Evolutionary conservation across 23 tunicate genomes (phyloP), one percentile per base, ranked within the genome.

Genomic region (Corella eumyota): DNA sequence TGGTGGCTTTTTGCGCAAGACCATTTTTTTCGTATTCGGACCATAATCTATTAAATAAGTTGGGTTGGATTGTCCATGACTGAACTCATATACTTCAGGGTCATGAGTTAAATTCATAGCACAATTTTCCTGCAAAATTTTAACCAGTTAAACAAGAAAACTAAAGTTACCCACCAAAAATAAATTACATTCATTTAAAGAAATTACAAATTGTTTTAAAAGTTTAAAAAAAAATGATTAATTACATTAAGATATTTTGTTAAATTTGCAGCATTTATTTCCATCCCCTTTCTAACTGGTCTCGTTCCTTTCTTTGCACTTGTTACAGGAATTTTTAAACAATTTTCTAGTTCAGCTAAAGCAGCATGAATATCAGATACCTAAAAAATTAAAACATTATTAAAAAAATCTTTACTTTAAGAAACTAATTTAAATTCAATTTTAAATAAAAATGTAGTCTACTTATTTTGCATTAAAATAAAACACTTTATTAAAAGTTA

Each of bases 31-130:
- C 4, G 25, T 15, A 13, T 27, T 63, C n/a, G 79, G 80, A 0
- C 90, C 99, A 69, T 34, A 72, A 27, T 93, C 82, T 28, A 93
- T 61, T n/a, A 71, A 56, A 58, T 93, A 93, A 22, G 99, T 93
- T 25, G 99, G 99, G 57, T 93, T 93, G 5, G 99, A 93, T 31
- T 84, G 99, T 3, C 99, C 95, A 55, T 93, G 99, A 33, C 69
- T 64, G 45, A 84, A 93, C 55, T 93, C 94, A 24, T 79, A 46
- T 4, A 93, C 50, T 50, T 69, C 78, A 6, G 77, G 74, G 1
- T 36, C 55, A 46, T 77, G 79, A 13, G 30, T 45, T 6, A 71
- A 25, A 6, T 62, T 30, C 1, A 56, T 33, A n/a, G 56, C 47
- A 1, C 77, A 63, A 37, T 77, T 34, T 2, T 70, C 59, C 78